Percentiles rank a stretch among this genome's conserved stretches.
These are phyloP conservation scores for Seriola quinqueradiata DNA, from an alignment of 2,113 vertebrate genomes.

Conservation along the genomic window DNA sequence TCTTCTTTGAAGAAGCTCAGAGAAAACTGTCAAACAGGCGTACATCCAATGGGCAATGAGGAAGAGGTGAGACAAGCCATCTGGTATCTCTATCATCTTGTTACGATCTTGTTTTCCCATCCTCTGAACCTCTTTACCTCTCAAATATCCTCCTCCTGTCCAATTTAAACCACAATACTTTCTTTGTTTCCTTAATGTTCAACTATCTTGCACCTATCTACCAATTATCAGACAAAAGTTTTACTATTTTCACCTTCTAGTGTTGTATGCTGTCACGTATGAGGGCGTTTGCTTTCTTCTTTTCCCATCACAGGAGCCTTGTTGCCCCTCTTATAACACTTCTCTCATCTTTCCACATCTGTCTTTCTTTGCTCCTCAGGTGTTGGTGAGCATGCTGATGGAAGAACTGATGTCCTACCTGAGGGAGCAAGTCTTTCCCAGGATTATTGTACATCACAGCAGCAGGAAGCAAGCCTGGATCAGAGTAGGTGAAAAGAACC, in stretches of 20 bases:
- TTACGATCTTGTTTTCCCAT: background rate
- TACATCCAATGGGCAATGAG: background rate
- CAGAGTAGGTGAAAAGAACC: background rate
- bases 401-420: slow-evolving; percentile 31
- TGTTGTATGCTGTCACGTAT: background rate
- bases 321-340: background rate
- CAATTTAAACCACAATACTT: background rate
- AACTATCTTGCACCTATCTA: background rate
- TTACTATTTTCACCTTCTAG: background rate
- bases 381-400: slow-evolving; percentile 20
- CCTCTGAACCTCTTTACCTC: background rate
- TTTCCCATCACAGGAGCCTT: background rate
- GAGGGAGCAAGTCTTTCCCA: slow-evolving; percentile 12
- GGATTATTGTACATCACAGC: background rate
- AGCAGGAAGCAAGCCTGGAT: slow-evolving; percentile 27
- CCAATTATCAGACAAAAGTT: slow-evolving; percentile 10
- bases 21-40: slow-evolving; percentile 7
- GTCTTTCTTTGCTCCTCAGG: background rate
- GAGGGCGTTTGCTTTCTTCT: background rate
- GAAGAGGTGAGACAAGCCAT: slow-evolving; percentile 3
- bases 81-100: background rate
- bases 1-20: slow-evolving; percentile 13
- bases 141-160: background rate
- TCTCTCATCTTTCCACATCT: background rate
- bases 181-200: background rate